phyloP scores from a whole-genome alignment of 2,888 invertebrate species.

The Leucophenga maculata region DNA sequence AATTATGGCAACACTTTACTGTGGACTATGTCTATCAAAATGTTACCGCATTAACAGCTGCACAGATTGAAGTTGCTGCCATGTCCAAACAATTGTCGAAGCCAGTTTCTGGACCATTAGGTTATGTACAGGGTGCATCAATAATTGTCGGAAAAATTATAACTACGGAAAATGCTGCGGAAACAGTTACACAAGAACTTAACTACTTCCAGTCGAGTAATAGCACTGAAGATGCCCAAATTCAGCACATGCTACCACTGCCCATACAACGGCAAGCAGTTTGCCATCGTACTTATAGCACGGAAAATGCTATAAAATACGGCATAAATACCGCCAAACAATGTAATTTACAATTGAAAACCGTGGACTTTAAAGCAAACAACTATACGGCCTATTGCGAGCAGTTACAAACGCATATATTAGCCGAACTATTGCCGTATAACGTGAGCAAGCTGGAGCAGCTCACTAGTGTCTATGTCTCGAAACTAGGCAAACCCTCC shows the following conservation, averaged over 20 bases:
- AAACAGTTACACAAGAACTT: conserved; percentile 42
- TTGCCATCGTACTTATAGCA: conserved; percentile 34
- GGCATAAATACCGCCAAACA: conserved; percentile 61
- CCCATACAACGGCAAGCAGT: conserved; percentile 38
- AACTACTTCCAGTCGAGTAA: conserved; percentile 57
- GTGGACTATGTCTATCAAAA: conserved; percentile 51
- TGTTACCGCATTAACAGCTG: conserved; percentile 30
- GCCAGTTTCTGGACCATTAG: conserved; percentile 63
- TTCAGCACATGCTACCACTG: conserved; percentile 44
- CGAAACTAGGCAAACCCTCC: conserved; percentile 65
- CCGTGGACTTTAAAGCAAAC: conserved; percentile 31
- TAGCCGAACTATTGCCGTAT: conserved; percentile 47
- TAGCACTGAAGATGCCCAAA: conserved; percentile 2
- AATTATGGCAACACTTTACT: conserved; percentile 56
- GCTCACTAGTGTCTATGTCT: conserved; percentile 53
- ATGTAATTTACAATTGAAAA: conserved; percentile 55
- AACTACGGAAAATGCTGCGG: conserved; percentile 49
- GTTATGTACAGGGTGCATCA: conserved; percentile 62
- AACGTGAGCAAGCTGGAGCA: conserved; percentile 37
- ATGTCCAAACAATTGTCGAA: conserved; percentile 7
- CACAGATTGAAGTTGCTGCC: neutral
- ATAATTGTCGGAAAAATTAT: conserved; percentile 57
- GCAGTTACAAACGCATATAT: conserved; percentile 56
- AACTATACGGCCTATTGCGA: conserved; percentile 66
- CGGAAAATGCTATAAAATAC: conserved; percentile 52